A percentile compares a stretch with the other conserved stretches of the same genome.
These are phyloP conservation scores for Tringa solitaria DNA, from an alignment of 2,113 vertebrate genomes.

Conservation along the genomic window DNA sequence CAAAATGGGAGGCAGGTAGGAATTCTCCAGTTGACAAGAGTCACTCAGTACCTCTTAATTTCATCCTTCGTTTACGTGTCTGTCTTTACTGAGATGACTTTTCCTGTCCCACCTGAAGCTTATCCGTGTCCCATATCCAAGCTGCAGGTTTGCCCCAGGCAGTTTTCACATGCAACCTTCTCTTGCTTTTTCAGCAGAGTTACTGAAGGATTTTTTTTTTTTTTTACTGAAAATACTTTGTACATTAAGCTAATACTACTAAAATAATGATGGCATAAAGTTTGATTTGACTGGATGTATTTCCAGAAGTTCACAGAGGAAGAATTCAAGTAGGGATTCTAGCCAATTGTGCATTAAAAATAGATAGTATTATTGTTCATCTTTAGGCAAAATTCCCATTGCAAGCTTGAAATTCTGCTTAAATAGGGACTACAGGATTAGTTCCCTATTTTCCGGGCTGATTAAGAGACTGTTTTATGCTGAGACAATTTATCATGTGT, in stretches of 20 bases:
- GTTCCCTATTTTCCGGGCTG: slow-evolving; percentile 58
- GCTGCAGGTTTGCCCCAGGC: not conserved
- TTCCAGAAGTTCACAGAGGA: slow-evolving; percentile 59
- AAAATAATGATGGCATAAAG: not conserved
- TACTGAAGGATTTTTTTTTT: not conserved
- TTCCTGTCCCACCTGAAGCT: not conserved
- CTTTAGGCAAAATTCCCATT: slow-evolving; percentile 63
- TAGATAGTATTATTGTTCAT: slow-evolving; percentile 60
- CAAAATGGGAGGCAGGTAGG: not conserved
- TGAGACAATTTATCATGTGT: slow-evolving; percentile 55
- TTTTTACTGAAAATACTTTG: not conserved
- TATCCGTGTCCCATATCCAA: not conserved
- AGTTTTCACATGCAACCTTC: not conserved
- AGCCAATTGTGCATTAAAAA: slow-evolving; percentile 64
- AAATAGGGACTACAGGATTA: slow-evolving; percentile 64
- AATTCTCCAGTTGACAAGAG: not conserved
- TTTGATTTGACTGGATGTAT: slow-evolving; percentile 29
- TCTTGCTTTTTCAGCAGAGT: not conserved
- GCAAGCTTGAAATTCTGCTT: slow-evolving; percentile 59
- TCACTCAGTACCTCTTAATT: not conserved
- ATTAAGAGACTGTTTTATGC: slow-evolving; percentile 51
- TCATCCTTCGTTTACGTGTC: not conserved
- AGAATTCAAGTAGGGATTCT: slow-evolving; percentile 34
- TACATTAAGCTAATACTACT: not conserved
- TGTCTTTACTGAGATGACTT: not conserved